These are phyloP conservation scores for Oceanites oceanicus DNA, from an alignment of 2,113 vertebrate species.

Conservation along the genomic window DNA sequence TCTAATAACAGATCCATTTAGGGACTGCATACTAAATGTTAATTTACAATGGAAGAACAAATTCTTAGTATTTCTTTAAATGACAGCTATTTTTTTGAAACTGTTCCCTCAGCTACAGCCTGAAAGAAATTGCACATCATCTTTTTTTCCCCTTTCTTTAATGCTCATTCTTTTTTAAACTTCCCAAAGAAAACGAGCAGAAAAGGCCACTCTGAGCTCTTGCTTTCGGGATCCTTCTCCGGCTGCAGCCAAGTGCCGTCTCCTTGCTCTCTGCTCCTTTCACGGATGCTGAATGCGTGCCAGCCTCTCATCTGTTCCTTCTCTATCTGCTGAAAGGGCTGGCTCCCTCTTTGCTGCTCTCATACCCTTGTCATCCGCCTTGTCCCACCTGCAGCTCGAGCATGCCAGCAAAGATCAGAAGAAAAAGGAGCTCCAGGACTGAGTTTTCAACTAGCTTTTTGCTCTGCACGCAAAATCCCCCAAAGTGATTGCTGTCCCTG, in stretches of 20 bases:
- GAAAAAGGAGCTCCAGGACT: background rate
- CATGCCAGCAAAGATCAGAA: background rate
- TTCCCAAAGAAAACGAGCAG: background rate
- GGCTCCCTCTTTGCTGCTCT: background rate
- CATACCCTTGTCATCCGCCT: rapidly evolving
- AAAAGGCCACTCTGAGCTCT: background rate
- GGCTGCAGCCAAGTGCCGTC: background rate
- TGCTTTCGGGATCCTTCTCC: background rate
- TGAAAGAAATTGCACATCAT: background rate
- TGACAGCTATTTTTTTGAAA: background rate
- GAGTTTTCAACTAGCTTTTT: background rate
- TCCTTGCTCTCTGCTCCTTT: slow-evolving; percentile 10
- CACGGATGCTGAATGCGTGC: background rate
- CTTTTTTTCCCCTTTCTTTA: background rate
- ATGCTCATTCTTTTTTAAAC: background rate
- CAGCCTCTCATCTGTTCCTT: background rate
- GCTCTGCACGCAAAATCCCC: background rate
- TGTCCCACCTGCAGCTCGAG: slow-evolving; percentile 26
- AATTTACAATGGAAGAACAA: slow-evolving; percentile 5
- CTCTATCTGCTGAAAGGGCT: background rate
- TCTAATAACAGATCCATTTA: slow-evolving; percentile 32
- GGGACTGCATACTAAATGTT: background rate
- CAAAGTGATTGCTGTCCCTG: background rate
- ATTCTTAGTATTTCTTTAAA: slow-evolving; percentile 14
- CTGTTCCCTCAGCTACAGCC: background rate